Base-by-base conservation (phyloP, 2,797 vertebrate genomes). In the Lophius americanus region DNA sequence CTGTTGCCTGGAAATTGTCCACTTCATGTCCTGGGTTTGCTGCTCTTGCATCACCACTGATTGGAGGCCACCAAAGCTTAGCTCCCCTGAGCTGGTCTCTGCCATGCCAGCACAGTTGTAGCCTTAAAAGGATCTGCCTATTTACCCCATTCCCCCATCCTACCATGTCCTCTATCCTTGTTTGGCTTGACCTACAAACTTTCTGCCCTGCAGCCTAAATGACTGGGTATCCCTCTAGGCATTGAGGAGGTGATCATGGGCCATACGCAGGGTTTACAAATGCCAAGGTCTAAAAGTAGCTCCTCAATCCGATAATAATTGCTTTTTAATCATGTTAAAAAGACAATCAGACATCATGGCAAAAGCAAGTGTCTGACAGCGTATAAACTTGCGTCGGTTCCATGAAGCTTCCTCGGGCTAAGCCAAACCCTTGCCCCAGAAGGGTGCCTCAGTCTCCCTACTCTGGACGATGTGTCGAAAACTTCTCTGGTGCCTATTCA, bases 81-180 rank as follows among this genome's bases (percentile, higher is more conserved):
- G 80, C 77, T 75, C 84, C 78, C 12, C 70, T 65, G 67, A 59
- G 83, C 75, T 75, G 81, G 80, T 83, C 86, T 69, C 76, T 88
- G 84, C 83, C 86, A 83, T 71, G 76, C 76, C 84, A 90, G 88
- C 89, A 91, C 92, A 88, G 85, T 87, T 82, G 75, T 90, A 80
- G 66, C 92, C 91, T 85, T 91, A 91, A 82, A 93, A 88, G 90
- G 91, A 90, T 78, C 84, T 89, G 88, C 81, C 79, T 86, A 85
- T 87, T 87, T 90, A 81, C 75, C 73, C 67, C 64, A 64, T 59
- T 69, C 70, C 62, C 75, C 70, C 47, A 50, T 86, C 82, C 81
- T 53, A 68, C 60, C 65, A 81, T 65, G 84, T 86, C 78, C 82
- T 81, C 67, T 78, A 83, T 81, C 61, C 41, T 72, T 69, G 72